phyloP scores from a whole-genome alignment of 2,113 vertebrate genomes.

The Potamarius usumacintae region DNA sequence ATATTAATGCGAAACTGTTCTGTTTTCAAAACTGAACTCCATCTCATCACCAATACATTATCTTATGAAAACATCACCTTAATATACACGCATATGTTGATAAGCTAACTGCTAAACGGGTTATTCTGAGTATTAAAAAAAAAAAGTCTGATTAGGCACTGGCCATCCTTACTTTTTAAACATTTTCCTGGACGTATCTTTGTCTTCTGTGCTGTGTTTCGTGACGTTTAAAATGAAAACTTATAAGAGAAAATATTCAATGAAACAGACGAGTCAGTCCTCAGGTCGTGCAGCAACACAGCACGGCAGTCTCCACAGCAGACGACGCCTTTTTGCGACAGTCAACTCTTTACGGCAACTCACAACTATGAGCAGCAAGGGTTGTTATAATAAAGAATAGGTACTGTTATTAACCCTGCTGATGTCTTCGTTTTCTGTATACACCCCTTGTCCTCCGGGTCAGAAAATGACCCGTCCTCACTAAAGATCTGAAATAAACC shows the following conservation, averaged over 20 bases:
- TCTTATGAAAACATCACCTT: neutral
- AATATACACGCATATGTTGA: neutral
- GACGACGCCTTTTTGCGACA: slow-evolving; percentile 59
- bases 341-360: slow-evolving; percentile 39
- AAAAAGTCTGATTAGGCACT: neutral
- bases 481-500: too few relatives aligned
- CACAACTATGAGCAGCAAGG: neutral
- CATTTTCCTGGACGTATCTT: slow-evolving; percentile 63
- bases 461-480: too few relatives aligned
- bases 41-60: neutral
- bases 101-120: neutral
- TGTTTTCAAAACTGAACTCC: neutral
- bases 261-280: slow-evolving; percentile 23
- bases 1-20: neutral
- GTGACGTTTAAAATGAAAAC: neutral
- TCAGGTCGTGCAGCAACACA: slow-evolving; percentile 58
- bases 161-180: slow-evolving; percentile 76
- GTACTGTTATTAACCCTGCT: neutral
- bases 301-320: slow-evolving; percentile 25
- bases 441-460: too few relatives aligned
- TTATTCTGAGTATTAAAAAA: neutral
- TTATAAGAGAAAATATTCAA: slow-evolving; percentile 24
- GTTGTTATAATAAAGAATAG: neutral
- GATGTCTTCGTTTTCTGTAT: too few relatives aligned
- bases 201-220: slow-evolving; percentile 6